Conservation (phyloP, 2,113 vertebrate species). For the Aepyceros melampus region DNA sequence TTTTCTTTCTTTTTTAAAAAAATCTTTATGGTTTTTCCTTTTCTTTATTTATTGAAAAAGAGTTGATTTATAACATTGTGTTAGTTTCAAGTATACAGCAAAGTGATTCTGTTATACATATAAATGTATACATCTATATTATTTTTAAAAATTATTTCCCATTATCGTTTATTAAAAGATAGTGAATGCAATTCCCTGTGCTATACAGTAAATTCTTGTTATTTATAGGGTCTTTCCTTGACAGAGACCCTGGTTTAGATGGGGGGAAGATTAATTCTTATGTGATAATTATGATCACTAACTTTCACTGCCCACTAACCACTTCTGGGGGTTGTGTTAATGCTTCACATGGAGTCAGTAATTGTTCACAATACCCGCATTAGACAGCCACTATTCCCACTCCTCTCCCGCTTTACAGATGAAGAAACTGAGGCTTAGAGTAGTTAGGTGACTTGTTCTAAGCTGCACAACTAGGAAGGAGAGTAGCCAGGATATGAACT, state of each 20-base stretch:
- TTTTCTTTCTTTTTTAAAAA: background rate
- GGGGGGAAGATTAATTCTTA: background rate
- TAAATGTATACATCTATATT: background rate
- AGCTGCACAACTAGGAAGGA: background rate
- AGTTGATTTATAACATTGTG: background rate
- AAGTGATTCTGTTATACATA: background rate
- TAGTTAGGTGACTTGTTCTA: background rate
- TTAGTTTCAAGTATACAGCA: background rate
- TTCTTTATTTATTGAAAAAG: background rate
- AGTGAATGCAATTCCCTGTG: background rate
- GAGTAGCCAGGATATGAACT: background rate
- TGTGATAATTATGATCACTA: background rate
- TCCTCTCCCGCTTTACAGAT: background rate
- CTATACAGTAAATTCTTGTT: background rate
- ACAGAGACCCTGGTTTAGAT: background rate
- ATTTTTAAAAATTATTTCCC: background rate
- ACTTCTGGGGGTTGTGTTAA: background rate
- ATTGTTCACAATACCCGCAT: background rate
- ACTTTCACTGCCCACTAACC: background rate
- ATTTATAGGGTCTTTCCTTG: background rate
- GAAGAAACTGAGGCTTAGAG: background rate
- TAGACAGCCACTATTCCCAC: background rate
- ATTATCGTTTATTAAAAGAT: background rate
- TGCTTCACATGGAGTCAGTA: background rate
- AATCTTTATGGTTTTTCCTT: background rate